A percentile compares a stretch with the other conserved stretches of the same genome.
Evolutionary conservation across 2,797 vertebrate species (phyloP).

Genomic region (Thunnus albacares): DNA sequence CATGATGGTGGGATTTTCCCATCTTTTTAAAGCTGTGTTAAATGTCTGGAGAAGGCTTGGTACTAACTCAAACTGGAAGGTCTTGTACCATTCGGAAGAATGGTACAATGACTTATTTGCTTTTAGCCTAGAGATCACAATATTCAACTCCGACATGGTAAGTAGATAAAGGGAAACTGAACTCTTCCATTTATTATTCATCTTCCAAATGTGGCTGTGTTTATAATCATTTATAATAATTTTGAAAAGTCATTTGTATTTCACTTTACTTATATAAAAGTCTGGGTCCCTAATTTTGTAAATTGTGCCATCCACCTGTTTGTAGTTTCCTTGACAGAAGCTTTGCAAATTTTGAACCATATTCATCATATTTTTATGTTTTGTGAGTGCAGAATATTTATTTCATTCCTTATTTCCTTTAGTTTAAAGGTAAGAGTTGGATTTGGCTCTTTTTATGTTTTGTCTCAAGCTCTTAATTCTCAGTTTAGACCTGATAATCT

Average conservation of each 20-base stretch:
- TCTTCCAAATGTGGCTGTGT: background rate
- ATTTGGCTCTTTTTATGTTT: background rate
- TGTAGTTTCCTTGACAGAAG: constrained; percentile 3
- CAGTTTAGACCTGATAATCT: background rate
- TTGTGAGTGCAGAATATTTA: background rate
- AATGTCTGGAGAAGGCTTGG: background rate
- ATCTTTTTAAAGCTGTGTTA: background rate
- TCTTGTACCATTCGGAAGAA: background rate
- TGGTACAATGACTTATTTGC: background rate
- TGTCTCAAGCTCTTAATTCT: background rate
- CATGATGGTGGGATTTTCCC: background rate
- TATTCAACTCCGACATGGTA: background rate
- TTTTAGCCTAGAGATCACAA: background rate
- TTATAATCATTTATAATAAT: constrained; percentile 7
- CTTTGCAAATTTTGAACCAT: constrained; percentile 4
- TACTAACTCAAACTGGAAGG: background rate
- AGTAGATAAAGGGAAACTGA: background rate
- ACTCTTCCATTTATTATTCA: background rate
- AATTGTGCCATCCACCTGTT: constrained; percentile 7
- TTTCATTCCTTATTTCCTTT: constrained; percentile 10
- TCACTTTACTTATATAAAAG: constrained; percentile 2
- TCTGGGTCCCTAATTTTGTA: constrained; percentile 14
- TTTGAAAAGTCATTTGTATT: constrained; percentile 6
- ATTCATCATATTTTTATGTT: constrained; percentile 36
- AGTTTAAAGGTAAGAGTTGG: background rate